Evolutionary conservation across 2,888 invertebrate species (phyloP).

Genomic region (Conops quadrifasciatus): DNA sequence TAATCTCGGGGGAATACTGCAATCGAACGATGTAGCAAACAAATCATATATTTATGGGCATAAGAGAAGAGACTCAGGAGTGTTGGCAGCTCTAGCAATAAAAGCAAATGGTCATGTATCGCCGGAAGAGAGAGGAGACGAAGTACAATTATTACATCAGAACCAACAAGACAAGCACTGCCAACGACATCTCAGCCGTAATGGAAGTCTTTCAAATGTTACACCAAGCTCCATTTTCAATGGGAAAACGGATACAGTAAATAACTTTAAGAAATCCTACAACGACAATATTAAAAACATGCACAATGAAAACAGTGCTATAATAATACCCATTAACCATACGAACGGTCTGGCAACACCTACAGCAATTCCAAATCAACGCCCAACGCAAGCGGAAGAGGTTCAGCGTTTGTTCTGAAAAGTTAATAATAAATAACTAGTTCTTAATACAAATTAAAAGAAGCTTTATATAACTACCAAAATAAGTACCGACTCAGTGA

Average conservation of each 20-base stretch:
- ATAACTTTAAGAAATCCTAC: neutral
- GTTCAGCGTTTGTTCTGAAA: neutral
- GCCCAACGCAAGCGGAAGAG: neutral
- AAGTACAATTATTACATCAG: neutral
- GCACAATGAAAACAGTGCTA: neutral
- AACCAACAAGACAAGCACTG: slow-evolving; percentile 9
- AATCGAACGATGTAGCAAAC: slow-evolving; percentile 39
- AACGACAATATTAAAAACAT: neutral
- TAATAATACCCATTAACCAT: neutral
- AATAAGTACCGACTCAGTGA: too few species aligned
- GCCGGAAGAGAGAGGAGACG: neutral
- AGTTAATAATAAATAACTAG: neutral
- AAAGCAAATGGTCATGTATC: neutral
- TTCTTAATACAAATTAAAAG: too few species aligned
- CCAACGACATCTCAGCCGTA: slow-evolving; percentile 21
- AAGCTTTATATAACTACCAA: too few species aligned
- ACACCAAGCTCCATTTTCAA: neutral
- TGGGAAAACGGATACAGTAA: neutral
- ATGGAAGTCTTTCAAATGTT: slow-evolving; percentile 5
- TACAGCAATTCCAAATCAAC: neutral
- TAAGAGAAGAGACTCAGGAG: slow-evolving; percentile 23
- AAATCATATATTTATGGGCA: slow-evolving; percentile 26
- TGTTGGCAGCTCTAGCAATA: slow-evolving; percentile 8
- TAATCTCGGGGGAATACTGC: slow-evolving; percentile 56
- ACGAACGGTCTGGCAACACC: slow-evolving; percentile 13